A percentile compares a stretch with the other conserved stretches of the same genome.
Evolutionary conservation across 2,113 vertebrate species (phyloP).

Genomic region (Leiothrix lutea): DNA sequence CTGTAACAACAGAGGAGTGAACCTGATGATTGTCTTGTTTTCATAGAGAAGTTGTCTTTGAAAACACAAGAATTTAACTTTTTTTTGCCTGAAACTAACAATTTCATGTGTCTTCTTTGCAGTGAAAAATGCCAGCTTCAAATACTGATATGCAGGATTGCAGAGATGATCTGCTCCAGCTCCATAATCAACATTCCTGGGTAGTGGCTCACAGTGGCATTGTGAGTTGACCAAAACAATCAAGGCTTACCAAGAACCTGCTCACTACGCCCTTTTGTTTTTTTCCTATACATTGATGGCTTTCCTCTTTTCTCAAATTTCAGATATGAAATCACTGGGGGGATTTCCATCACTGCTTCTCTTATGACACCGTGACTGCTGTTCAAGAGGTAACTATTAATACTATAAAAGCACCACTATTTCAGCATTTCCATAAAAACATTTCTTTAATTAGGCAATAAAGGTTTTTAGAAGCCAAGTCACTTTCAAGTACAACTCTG

Average conservation of each 20-base stretch:
- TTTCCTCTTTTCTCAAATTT: not conserved
- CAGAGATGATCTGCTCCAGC: not conserved
- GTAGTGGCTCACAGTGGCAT: not conserved
- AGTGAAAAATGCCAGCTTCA: not conserved
- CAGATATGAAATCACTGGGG: not conserved
- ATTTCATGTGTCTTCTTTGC: not conserved
- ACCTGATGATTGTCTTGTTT: not conserved
- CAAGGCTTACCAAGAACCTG: not conserved
- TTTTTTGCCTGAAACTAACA: not conserved
- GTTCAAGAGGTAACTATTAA: not conserved
- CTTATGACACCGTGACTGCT: not conserved
- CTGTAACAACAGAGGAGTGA: not conserved
- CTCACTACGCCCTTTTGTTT: rapidly evolving
- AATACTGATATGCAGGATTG: not conserved
- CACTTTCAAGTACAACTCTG: not conserved
- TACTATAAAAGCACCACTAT: not conserved
- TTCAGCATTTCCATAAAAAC: not conserved
- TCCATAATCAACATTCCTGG: not conserved
- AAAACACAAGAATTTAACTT: not conserved
- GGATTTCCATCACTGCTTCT: not conserved
- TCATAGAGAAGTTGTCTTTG: not conserved
- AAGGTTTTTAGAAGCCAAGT: not conserved
- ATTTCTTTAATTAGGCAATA: not conserved
- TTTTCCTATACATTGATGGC: not conserved
- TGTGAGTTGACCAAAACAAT: not conserved